phyloP scores from a whole-genome alignment of 2,888 invertebrate genomes.

The Hirtodrosophila alboralis region DNA sequence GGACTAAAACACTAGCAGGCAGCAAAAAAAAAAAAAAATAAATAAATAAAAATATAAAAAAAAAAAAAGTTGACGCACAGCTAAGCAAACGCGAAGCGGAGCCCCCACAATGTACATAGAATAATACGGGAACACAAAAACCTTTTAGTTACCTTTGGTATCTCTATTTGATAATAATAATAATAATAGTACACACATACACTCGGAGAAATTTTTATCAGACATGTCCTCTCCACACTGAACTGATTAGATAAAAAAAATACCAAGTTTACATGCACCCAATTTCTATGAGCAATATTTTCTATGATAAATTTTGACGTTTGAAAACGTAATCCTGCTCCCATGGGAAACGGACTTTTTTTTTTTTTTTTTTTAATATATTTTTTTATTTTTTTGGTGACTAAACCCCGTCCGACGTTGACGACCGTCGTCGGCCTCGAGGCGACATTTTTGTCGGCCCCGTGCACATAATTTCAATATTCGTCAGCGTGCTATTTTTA shows the following conservation, averaged over 20 bases:
- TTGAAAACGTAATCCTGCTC: conserved; percentile 27
- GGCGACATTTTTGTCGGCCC: conserved; percentile 78
- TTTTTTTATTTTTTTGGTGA: conserved; percentile 28
- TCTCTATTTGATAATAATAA: conserved; percentile 49
- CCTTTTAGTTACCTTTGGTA: conserved; percentile 21
- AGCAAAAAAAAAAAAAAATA: too few species aligned
- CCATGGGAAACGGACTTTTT: conserved; percentile 7
- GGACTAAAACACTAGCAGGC: conserved; percentile 39
- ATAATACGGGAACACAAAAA: background rate
- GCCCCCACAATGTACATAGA: conserved; percentile 16
- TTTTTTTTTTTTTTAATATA: too few species aligned
- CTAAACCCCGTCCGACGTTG: conserved; percentile 29
- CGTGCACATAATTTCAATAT: conserved; percentile 79
- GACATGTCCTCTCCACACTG: conserved; percentile 44
- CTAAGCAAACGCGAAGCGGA: conserved; percentile 61
- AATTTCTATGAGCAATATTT: conserved; percentile 3
- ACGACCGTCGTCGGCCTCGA: conserved; percentile 52
- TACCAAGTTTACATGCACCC: conserved; percentile 34
- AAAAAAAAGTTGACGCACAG: conserved; percentile 59
- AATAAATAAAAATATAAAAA: too few species aligned
- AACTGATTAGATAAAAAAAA: conserved; percentile 47
- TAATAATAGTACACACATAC: conserved; percentile 36
- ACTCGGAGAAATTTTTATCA: conserved; percentile 34
- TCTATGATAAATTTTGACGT: background rate
- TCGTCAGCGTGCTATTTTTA: conserved; percentile 78